Percentiles rank a stretch among this genome's conserved stretches.
These are phyloP conservation scores for Oryzias curvinotus DNA, from an alignment of 2,113 vertebrate genomes.

Conservation along the genomic window DNA sequence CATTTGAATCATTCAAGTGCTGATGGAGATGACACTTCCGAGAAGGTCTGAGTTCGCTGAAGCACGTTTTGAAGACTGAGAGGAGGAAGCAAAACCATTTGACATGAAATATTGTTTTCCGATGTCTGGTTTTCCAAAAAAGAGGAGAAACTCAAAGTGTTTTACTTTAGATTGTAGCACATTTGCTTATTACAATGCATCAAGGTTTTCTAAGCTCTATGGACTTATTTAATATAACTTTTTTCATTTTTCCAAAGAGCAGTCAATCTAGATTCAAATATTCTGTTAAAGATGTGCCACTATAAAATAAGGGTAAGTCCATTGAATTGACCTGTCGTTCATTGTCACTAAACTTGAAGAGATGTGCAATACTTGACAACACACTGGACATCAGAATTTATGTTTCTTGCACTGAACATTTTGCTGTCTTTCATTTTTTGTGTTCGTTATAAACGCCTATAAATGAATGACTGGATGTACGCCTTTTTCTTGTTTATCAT, in stretches of 20 bases:
- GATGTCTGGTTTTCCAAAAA: not conserved
- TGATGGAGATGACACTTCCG: slow-evolving; percentile 20
- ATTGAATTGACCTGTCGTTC: slow-evolving; percentile 9
- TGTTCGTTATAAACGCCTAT: slow-evolving; percentile 22
- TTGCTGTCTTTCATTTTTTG: slow-evolving; percentile 23
- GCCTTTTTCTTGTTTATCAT: slow-evolving; percentile 29
- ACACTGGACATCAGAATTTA: slow-evolving; percentile 30
- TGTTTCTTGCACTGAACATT: slow-evolving; percentile 37
- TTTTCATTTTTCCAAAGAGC: too few species aligned
- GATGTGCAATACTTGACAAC: slow-evolving; percentile 59
- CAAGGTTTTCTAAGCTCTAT: too few species aligned
- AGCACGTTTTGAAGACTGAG: slow-evolving; percentile 12
- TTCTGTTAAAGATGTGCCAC: too few species aligned
- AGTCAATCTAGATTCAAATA: too few species aligned
- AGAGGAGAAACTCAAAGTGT: slow-evolving; percentile 1
- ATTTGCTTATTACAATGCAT: not conserved
- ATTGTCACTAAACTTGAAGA: slow-evolving; percentile 53
- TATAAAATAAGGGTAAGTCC: too few species aligned
- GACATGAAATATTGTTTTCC: slow-evolving; percentile 1
- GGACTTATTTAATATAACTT: too few species aligned
- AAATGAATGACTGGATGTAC: slow-evolving; percentile 47
- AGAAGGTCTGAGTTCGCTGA: slow-evolving; percentile 6
- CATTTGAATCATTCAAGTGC: slow-evolving; percentile 56
- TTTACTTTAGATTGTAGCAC: slow-evolving; percentile 1
- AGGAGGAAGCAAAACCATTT: slow-evolving; percentile 1